Conservation (phyloP, 2,113 vertebrate species). For the Camelus bactrianus region DNA sequence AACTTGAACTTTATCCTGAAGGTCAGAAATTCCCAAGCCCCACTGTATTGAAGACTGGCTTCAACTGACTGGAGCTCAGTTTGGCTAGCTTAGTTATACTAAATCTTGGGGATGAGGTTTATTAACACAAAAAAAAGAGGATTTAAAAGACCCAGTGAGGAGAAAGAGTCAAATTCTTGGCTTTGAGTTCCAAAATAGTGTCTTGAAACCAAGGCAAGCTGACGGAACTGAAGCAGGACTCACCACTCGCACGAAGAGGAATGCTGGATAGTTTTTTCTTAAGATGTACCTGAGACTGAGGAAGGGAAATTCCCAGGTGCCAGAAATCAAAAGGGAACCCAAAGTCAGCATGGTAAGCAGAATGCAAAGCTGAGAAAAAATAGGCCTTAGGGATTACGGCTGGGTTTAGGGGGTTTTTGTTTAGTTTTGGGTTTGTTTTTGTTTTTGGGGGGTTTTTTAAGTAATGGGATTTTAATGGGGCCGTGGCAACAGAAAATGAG, state of each 20-base stretch:
- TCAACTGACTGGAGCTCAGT: not conserved
- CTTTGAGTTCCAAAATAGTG: slow-evolving; percentile 14
- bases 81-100: not conserved
- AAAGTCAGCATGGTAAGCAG: not conserved
- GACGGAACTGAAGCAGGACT: not conserved
- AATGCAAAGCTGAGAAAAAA: not conserved
- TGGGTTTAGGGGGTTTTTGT: not conserved
- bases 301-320: slow-evolving; percentile 13
- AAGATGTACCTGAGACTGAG: not conserved
- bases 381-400: not conserved
- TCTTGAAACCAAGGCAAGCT: not conserved
- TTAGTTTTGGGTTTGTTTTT: too few species aligned
- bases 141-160: not conserved
- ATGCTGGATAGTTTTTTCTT: not conserved
- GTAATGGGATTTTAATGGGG: not conserved
- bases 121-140: not conserved
- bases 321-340: not conserved
- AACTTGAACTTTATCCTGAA: slow-evolving; percentile 45
- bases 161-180: not conserved
- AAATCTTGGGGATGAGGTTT: not conserved
- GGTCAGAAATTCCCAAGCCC: not conserved
- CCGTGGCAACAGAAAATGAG: not conserved
- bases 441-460: too few species aligned
- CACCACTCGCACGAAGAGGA: not conserved
- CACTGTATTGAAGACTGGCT: not conserved